Conservation (phyloP, 2,888 invertebrate species). For the Ochlodes sylvanus region DNA sequence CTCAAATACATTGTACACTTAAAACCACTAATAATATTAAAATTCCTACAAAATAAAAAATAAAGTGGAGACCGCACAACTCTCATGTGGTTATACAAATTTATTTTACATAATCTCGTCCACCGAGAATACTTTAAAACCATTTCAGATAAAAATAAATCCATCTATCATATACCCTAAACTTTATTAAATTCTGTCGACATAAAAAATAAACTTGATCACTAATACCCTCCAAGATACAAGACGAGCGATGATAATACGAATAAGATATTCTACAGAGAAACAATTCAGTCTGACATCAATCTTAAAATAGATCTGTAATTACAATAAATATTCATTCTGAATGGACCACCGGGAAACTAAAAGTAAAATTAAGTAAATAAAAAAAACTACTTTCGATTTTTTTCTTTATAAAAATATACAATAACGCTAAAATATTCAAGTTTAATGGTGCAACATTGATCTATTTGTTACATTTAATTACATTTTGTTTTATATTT, state of each 20-base stretch:
- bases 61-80: constrained; percentile 15
- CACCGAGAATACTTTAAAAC: not conserved
- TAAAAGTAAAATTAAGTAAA: constrained; percentile 57
- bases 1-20: constrained; percentile 6
- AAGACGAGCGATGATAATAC: constrained; percentile 19
- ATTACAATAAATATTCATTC: constrained; percentile 53
- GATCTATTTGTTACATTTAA: constrained; percentile 66
- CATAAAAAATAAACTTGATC: constrained; percentile 28
- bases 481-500: constrained; percentile 47
- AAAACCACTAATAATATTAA: constrained; percentile 7
- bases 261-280: constrained; percentile 26
- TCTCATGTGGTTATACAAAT: constrained; percentile 34
- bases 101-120: constrained; percentile 8
- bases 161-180: constrained; percentile 15
- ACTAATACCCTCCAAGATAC: constrained; percentile 26
- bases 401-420: constrained; percentile 75
- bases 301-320: constrained; percentile 41
- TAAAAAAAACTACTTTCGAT: constrained; percentile 60
- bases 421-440: constrained; percentile 78
- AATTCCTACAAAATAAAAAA: constrained; percentile 12
- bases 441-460: constrained; percentile 73
- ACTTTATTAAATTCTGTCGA: constrained; percentile 11
- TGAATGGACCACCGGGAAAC: constrained; percentile 57
- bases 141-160: constrained; percentile 14
- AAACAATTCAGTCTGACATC: constrained; percentile 44